Conservation (phyloP, 2,888 invertebrate genomes). For the Tenodera sinensis region DNA sequence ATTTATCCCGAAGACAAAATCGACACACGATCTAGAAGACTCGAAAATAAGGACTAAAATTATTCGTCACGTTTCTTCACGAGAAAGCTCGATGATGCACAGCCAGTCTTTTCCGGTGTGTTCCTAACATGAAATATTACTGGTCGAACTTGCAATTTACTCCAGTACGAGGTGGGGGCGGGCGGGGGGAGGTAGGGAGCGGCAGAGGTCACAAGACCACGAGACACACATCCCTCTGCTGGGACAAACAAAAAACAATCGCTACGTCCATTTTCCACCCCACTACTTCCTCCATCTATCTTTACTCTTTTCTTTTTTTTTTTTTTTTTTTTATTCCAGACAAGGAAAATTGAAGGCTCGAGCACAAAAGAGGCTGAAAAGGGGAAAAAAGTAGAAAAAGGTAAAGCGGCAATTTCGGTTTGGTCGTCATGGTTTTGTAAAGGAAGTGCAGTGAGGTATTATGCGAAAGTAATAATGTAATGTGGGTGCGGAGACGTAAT, state of each 20-base stretch:
- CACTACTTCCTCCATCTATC: neutral
- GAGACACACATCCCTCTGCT: neutral
- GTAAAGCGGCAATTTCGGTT: neutral
- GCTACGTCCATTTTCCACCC: neutral
- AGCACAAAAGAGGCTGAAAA: neutral
- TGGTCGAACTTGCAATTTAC: neutral
- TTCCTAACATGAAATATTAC: neutral
- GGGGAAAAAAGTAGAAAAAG: neutral
- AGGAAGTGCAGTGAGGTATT: neutral
- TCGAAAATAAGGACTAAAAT: too few species aligned
- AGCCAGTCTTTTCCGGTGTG: neutral
- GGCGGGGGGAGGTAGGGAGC: neutral
- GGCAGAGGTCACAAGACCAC: neutral
- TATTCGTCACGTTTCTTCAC: neutral
- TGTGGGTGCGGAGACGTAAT: neutral
- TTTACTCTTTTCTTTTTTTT: neutral
- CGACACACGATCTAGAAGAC: too few species aligned
- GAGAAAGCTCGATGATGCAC: neutral
- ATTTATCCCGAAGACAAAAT: too few species aligned
- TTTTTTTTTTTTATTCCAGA: neutral
- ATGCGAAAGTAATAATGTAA: neutral
- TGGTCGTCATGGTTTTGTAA: neutral
- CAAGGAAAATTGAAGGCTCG: neutral
- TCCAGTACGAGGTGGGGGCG: neutral
- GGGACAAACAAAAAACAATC: neutral